A percentile compares a stretch with the other conserved stretches of the same genome.
These are phyloP conservation scores for Schizaphis graminum DNA, from an alignment of 2,888 invertebrate species.

Conservation along the genomic window DNA sequence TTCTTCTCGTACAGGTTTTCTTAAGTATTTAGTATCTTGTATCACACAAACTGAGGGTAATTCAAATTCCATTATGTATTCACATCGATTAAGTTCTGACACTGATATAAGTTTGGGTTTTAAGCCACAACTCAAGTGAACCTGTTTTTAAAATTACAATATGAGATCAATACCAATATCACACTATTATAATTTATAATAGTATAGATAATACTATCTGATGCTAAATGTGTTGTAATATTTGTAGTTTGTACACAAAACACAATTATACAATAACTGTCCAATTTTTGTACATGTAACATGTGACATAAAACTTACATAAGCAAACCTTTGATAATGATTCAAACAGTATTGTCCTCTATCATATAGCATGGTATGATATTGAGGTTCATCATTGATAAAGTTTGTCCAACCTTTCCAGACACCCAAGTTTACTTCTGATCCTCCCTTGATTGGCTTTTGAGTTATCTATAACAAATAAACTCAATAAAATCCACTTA, in stretches of 20 bases:
- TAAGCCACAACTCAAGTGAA: constrained; percentile 85
- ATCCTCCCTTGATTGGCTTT: constrained; percentile 85
- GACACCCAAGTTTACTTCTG: constrained; percentile 84
- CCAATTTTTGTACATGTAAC: background rate
- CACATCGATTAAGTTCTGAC: constrained; percentile 95
- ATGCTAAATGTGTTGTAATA: background rate
- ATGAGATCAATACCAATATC: background rate
- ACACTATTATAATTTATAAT: background rate
- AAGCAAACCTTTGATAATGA: constrained; percentile 91
- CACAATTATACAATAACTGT: background rate
- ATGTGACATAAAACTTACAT: constrained; percentile 73
- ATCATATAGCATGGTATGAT: constrained; percentile 87
- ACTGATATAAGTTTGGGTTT: constrained; percentile 88
- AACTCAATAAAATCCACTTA: background rate
- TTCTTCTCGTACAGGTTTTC: constrained; percentile 24
- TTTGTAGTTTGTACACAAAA: background rate
- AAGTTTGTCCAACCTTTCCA: constrained; percentile 89
- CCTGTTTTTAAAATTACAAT: constrained; percentile 70
- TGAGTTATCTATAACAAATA: constrained; percentile 78
- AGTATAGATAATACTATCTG: background rate
- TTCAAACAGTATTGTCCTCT: constrained; percentile 98
- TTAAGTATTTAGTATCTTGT: constrained; percentile 42
- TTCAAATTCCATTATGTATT: constrained; percentile 90
- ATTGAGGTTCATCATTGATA: constrained; percentile 78
- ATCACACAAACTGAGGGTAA: constrained; percentile 89